Percentiles rank a stretch among this genome's conserved stretches.
Evolutionary conservation across 2,797 vertebrate genomes (phyloP).

Genomic region (Harpagifer antarcticus): DNA sequence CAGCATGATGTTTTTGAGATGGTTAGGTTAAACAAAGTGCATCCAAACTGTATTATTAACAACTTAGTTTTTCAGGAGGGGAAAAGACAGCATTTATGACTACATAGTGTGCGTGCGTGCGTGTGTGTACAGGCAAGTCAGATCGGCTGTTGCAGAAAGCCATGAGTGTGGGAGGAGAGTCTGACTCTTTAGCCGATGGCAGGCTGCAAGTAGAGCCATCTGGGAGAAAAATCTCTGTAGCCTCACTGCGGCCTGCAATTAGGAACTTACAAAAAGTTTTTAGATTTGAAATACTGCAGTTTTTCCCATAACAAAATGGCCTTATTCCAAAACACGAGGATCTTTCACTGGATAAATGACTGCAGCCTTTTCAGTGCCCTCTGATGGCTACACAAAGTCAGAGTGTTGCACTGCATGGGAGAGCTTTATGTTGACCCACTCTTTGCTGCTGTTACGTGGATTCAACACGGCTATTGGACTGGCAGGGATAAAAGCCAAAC

Average conservation of each 20-base stretch:
- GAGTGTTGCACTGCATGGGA: neutral
- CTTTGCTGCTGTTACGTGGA: neutral
- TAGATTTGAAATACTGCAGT: slow-evolving; percentile 17
- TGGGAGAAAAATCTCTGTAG: slow-evolving; percentile 56
- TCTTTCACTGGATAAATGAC: neutral
- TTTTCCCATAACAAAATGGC: slow-evolving; percentile 31
- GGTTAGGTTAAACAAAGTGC: no score
- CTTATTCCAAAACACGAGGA: slow-evolving; percentile 19
- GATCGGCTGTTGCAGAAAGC: slow-evolving; percentile 39
- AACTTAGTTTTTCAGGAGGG: no score
- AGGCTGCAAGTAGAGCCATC: slow-evolving; percentile 52
- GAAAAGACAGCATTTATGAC: neutral
- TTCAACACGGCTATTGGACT: neutral
- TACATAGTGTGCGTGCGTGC: slow-evolving; percentile 16
- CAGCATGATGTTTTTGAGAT: no score
- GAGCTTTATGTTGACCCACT: neutral
- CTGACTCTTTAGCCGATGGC: slow-evolving; percentile 55
- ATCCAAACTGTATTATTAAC: no score
- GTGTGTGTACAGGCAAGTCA: slow-evolving; percentile 42
- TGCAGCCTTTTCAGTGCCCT: slow-evolving; percentile 24
- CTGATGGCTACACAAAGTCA: slow-evolving; percentile 29
- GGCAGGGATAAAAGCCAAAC: neutral
- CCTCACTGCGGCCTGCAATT: slow-evolving; percentile 44
- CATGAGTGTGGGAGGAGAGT: slow-evolving; percentile 62
- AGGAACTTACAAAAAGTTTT: slow-evolving; percentile 40